Evolutionary conservation across 2,888 invertebrate genomes (phyloP).

Genomic region (Tiliacea citrago): DNA sequence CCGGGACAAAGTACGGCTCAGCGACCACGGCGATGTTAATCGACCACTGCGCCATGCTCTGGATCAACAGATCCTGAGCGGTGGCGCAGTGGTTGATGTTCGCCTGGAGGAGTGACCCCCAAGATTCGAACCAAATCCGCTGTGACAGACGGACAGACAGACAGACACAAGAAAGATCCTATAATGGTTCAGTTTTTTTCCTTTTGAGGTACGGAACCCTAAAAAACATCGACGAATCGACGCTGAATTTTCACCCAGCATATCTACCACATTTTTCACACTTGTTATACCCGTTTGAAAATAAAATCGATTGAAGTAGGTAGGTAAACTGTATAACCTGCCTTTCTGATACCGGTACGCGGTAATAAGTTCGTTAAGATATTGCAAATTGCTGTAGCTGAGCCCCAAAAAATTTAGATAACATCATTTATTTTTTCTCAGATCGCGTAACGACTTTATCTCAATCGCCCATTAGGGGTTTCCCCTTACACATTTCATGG

Average conservation of each 20-base stretch:
- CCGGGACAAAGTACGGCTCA: no score
- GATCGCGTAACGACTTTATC: neutral
- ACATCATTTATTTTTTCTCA: slow-evolving; percentile 2
- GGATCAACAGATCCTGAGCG: no score
- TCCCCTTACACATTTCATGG: neutral
- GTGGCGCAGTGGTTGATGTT: no score
- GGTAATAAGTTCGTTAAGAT: slow-evolving; percentile 18
- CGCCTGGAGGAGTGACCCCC: no score
- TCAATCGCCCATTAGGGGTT: no score
- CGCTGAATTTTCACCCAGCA: neutral
- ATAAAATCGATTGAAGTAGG: slow-evolving; percentile 5
- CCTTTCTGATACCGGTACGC: neutral
- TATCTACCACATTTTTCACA: neutral
- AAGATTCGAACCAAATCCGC: no score
- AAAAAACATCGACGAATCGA: slow-evolving; percentile 1
- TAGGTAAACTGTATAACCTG: neutral
- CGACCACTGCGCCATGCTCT: no score
- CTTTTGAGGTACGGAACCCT: no score
- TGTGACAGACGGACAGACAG: no score
- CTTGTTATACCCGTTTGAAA: neutral
- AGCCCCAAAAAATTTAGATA: neutral
- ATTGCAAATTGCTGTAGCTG: slow-evolving; percentile 12
- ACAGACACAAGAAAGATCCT: no score
- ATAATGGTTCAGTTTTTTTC: no score
- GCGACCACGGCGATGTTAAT: no score